Evolutionary conservation across 2,888 invertebrate species (phyloP).

Genomic region (Papilio protenor): DNA sequence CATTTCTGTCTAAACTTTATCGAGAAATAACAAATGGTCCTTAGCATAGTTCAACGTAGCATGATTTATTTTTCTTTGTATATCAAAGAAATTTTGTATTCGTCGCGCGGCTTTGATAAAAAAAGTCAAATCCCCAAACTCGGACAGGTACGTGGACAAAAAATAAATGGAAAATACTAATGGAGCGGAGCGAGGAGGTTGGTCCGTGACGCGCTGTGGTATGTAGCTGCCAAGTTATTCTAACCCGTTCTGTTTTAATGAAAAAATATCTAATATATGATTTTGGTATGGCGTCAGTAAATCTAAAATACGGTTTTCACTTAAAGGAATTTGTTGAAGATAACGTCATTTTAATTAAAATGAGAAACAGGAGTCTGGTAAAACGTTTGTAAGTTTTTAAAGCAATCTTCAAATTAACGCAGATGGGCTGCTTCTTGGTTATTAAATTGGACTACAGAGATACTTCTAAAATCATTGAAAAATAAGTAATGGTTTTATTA

Average conservation of each 20-base stretch:
- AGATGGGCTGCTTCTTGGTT: neutral
- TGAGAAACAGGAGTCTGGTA: too few relatives aligned
- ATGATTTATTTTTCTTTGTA: constrained; percentile 79
- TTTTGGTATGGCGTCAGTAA: neutral
- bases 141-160: constrained; percentile 84
- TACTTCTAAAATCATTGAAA: neutral
- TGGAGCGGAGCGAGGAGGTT: constrained; percentile 79
- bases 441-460: neutral
- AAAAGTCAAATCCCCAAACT: constrained; percentile 81
- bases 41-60: constrained; percentile 71
- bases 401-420: too few relatives aligned
- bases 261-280: neutral
- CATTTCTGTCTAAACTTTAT: constrained; percentile 55
- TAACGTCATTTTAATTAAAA: neutral
- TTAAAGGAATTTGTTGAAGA: neutral
- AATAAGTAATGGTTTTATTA: neutral
- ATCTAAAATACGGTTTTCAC: too few relatives aligned
- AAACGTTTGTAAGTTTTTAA: too few relatives aligned
- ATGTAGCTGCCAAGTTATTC: constrained; percentile 55
- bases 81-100: constrained; percentile 80
- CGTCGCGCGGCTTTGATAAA: constrained; percentile 78
- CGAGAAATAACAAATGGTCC: constrained; percentile 68
- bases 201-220: constrained; percentile 65
- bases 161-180: constrained; percentile 85
- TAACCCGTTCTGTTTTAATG: neutral